A percentile compares a stretch with the other conserved stretches of the same genome.
Evolutionary conservation across 2,113 vertebrate genomes (phyloP).

Genomic region (Upupa epops): DNA sequence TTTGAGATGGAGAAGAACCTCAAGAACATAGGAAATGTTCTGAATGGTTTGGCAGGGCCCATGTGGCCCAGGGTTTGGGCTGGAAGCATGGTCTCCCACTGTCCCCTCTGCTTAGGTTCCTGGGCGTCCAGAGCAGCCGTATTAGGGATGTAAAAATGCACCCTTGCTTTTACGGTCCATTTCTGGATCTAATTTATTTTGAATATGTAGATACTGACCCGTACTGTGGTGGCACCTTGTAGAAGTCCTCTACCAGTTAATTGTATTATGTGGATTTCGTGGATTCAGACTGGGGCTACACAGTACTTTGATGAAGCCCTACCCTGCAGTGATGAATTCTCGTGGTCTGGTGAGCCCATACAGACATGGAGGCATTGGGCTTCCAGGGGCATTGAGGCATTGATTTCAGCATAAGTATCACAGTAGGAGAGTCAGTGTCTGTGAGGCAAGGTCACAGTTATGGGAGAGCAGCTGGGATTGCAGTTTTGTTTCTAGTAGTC

Average conservation of each 20-base stretch:
- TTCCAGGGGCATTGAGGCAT: neutral
- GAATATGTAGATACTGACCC: neutral
- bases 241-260: neutral
- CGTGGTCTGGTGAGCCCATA: neutral
- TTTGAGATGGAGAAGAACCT: neutral
- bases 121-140: rapidly evolving
- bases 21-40: neutral
- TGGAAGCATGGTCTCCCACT: neutral
- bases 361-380: rapidly evolving
- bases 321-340: rapidly evolving
- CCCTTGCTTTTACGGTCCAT: neutral
- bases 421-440: neutral
- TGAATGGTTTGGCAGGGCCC: neutral
- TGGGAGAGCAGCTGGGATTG: neutral
- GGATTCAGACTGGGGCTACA: neutral
- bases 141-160: neutral
- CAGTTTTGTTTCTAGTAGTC: neutral
- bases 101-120: neutral
- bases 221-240: neutral
- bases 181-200: neutral
- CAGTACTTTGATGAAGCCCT: rapidly evolving
- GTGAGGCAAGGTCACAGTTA: neutral
- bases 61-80: too few relatives aligned
- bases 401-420: neutral
- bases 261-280: rapidly evolving